These are phyloP conservation scores for Bombus soroeensis DNA, from an alignment of 1,140 invertebrate genomes.

Conservation along the genomic window DNA sequence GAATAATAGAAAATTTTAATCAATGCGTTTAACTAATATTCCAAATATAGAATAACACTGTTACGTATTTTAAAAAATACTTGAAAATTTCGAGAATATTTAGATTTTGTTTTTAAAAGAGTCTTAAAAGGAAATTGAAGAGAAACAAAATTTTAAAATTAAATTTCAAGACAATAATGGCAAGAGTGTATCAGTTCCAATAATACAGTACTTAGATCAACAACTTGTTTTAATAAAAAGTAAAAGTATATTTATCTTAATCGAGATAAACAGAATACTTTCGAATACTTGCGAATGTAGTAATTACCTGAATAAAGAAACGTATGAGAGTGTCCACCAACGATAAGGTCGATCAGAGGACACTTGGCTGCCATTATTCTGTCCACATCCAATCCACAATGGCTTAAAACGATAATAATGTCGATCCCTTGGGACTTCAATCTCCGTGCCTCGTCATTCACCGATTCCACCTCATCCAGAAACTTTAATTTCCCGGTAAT, in stretches of 20 bases:
- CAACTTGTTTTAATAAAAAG: background rate
- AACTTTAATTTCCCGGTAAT: constrained; percentile 86
- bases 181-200: too few relatives aligned
- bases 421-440: constrained; percentile 86
- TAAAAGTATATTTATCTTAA: background rate
- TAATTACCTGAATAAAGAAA: constrained; percentile 86
- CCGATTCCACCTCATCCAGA: constrained; percentile 86
- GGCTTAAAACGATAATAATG: constrained; percentile 91
- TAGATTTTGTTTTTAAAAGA: background rate
- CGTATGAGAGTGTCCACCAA: constrained; percentile 94
- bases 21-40: background rate
- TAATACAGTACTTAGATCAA: background rate
- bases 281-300: background rate
- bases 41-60: background rate
- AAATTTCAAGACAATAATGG: background rate
- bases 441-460: constrained; percentile 86
- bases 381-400: constrained; percentile 89
- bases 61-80: background rate
- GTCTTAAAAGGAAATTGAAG: too few relatives aligned
- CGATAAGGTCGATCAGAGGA: constrained; percentile 89
- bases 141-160: too few relatives aligned
- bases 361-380: constrained; percentile 86
- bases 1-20: background rate
- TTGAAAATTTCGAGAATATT: background rate
- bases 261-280: background rate